phyloP scores from a whole-genome alignment of 2,888 invertebrate genomes.

The Amiota mariae region DNA sequence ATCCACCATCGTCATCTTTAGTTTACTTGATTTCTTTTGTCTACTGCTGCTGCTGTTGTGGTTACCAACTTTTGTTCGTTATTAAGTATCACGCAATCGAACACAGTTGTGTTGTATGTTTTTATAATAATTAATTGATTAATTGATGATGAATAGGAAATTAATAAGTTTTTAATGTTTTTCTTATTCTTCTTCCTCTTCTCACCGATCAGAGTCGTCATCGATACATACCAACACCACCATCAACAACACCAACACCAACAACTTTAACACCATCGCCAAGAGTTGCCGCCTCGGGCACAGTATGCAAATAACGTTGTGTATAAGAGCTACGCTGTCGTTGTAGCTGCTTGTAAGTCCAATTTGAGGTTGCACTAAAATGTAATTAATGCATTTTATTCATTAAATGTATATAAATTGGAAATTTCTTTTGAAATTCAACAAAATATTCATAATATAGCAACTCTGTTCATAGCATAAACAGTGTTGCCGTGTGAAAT shows the following conservation, averaged over 20 bases:
- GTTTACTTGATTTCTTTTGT: constrained; percentile 40
- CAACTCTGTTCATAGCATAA: neutral
- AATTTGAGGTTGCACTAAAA: constrained; percentile 58
- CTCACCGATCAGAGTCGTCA: constrained; percentile 3
- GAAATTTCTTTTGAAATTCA: constrained; percentile 36
- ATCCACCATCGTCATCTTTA: constrained; percentile 77
- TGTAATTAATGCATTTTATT: neutral
- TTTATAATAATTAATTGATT: constrained; percentile 11
- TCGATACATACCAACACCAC: constrained; percentile 32
- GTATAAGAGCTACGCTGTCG: constrained; percentile 59
- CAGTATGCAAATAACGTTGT: constrained; percentile 51
- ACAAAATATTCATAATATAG: neutral
- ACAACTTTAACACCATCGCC: constrained; percentile 52
- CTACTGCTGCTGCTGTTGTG: neutral
- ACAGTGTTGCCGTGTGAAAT: neutral
- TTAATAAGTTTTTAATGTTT: neutral
- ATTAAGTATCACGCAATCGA: neutral
- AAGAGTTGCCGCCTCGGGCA: constrained; percentile 57
- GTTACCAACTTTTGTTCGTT: neutral
- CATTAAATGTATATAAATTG: neutral
- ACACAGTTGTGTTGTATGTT: constrained; percentile 1
- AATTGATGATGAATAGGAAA: constrained; percentile 9
- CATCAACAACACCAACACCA: constrained; percentile 45
- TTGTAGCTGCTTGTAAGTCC: constrained; percentile 63
- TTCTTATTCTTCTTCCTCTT: constrained; percentile 1